phyloP scores from a whole-genome alignment of 2,113 vertebrate species.

The Callithrix jacchus region DNA sequence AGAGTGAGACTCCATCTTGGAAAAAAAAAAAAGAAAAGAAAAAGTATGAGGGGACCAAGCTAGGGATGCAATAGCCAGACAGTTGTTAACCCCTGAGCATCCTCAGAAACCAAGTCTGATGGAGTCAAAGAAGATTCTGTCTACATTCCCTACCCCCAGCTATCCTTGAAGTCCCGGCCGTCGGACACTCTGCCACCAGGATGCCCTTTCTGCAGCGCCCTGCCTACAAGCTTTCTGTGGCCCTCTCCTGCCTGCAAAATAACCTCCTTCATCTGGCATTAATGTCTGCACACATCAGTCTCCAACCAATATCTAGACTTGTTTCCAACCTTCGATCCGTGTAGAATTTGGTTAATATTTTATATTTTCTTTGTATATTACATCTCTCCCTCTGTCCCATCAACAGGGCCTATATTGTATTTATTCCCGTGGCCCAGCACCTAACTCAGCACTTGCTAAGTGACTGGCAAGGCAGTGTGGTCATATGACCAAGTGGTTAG shows the following conservation, averaged over 20 bases:
- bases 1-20: too few relatives aligned
- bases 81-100: not conserved
- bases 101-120: not conserved
- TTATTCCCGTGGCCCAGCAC: not conserved
- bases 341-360: not conserved
- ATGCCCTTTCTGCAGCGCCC: not conserved
- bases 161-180: not conserved
- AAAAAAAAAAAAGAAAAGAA: not conserved
- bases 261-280: not conserved
- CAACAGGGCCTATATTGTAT: not conserved
- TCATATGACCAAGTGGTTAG: not conserved
- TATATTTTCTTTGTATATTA: not conserved
- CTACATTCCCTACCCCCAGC: not conserved
- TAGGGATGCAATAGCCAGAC: not conserved
- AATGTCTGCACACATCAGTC: not conserved
- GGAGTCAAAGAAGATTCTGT: not conserved
- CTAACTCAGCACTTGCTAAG: not conserved
- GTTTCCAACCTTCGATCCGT: not conserved
- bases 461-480: not conserved
- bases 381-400: not conserved
- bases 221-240: not conserved
- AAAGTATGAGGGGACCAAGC: not conserved
- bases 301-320: not conserved
- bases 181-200: accelerated
- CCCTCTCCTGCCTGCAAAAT: not conserved